phyloP scores from a whole-genome alignment of 1,140 invertebrate genomes.

The Drosophila funebris region DNA sequence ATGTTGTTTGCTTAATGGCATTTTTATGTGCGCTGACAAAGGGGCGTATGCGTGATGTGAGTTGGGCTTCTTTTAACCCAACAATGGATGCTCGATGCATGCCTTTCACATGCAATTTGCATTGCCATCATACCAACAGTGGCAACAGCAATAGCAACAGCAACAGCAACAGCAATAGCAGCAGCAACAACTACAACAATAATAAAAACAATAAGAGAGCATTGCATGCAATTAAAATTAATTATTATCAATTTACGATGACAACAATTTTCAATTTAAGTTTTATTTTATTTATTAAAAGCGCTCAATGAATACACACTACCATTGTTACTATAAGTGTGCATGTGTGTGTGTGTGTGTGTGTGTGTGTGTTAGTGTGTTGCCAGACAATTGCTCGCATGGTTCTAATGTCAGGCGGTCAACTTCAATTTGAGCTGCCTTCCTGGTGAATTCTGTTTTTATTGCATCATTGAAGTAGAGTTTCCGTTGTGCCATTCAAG shows the following conservation, averaged over 20 bases:
- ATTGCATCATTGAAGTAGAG: slow-evolving; percentile 25
- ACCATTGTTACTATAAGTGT: not conserved
- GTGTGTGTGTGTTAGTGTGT: not conserved
- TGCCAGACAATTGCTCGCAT: slow-evolving; percentile 23
- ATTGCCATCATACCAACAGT: slow-evolving; percentile 8
- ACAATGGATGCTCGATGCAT: slow-evolving; percentile 1
- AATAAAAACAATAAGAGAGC: slow-evolving; percentile 8
- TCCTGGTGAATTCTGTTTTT: slow-evolving; percentile 42
- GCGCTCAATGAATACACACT: slow-evolving; percentile 32
- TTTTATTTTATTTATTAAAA: slow-evolving; percentile 64
- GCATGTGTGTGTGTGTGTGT: not conserved
- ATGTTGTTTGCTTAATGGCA: slow-evolving; percentile 74
- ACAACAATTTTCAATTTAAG: slow-evolving; percentile 79
- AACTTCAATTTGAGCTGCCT: slow-evolving; percentile 44
- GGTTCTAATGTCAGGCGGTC: slow-evolving; percentile 43
- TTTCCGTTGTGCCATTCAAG: slow-evolving; percentile 24
- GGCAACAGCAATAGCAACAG: slow-evolving; percentile 2
- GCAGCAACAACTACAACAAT: not conserved
- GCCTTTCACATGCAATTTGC: slow-evolving; percentile 63
- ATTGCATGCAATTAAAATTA: slow-evolving; percentile 75
- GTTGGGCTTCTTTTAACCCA: slow-evolving; percentile 26
- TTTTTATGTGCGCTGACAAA: slow-evolving; percentile 66
- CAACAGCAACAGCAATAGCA: not conserved
- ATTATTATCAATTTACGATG: slow-evolving; percentile 78
- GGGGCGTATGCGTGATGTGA: slow-evolving; percentile 48